phyloP scores from a whole-genome alignment of 1,140 invertebrate genomes.

The Wiebesia pumilae region DNA sequence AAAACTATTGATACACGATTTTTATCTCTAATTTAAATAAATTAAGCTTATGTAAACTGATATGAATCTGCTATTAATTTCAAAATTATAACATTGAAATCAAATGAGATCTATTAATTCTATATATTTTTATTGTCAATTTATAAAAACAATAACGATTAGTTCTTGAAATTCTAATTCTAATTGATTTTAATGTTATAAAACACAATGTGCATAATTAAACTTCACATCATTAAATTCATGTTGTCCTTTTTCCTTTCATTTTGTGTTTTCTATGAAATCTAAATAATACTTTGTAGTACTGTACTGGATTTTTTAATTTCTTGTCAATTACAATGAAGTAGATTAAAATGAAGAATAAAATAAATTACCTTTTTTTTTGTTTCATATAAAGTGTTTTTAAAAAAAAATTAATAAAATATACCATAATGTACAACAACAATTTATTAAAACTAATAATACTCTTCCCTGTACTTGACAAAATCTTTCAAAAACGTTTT shows the following conservation, averaged over 20 bases:
- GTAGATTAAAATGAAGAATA: neutral
- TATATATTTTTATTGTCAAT: neutral
- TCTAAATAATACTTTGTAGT: neutral
- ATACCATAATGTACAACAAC: no score
- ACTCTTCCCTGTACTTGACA: neutral
- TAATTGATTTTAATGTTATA: neutral
- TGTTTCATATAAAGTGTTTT: no score
- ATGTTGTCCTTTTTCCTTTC: neutral
- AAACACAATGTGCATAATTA: neutral
- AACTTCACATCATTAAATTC: neutral
- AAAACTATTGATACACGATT: neutral
- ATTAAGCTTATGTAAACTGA: neutral
- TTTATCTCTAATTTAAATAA: neutral
- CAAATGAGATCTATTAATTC: neutral
- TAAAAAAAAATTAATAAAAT: no score
- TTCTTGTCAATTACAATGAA: neutral
- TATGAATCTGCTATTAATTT: neutral
- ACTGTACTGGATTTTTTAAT: neutral
- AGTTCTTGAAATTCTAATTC: neutral
- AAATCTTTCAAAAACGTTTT: neutral
- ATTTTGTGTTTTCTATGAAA: neutral
- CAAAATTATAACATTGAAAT: neutral
- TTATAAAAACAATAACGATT: neutral
- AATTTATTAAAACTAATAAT: neutral
- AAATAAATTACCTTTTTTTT: no score